Base-by-base conservation (phyloP, 2,797 vertebrate species). In the Lithobates pipiens region DNA sequence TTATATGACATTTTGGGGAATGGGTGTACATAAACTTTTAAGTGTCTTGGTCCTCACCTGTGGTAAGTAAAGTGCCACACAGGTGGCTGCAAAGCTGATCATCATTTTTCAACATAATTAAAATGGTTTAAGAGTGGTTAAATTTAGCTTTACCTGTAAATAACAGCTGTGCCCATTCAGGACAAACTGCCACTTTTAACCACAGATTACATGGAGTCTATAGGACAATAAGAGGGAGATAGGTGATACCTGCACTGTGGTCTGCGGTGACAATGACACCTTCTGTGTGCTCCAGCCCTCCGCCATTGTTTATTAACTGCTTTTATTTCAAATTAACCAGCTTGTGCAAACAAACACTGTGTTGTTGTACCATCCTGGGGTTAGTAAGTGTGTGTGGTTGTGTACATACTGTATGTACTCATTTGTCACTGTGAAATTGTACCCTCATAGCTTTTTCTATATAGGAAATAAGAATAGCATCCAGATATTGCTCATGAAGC, bases 141-240 rank as follows among this genome's bases (percentile, higher is more conserved):
- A 6, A 54, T 3, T 16, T 1, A 54, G 50, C 50, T 54, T 54
- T 54, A 54, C 50, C 2, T 25, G 61, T 65, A 65, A 65, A 65
- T 25, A 65, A 63, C 80, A 86, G 74, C 34, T 83, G 85, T 68
- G 77, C 11, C 44, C 36, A 39, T 82, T n/a, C 36, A 42, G 67
- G 61, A 72, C 75, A 77, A 86, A 86, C 85, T 78, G 85, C 77
- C 80, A 86, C 67, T 68, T 76, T 54, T 83, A 71, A 82, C 80
- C 75, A 69, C 79, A 86, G 34, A 65, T 36, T 36, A 77, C 36
- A 57, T 39, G 71, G 61, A 80, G 68, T 44, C 27, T 13, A 23
- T 13, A 74, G 44, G 70, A 74, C 50, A 85, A 80, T 74, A 69
- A 46, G 61, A 1, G 9, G 65, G 74, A 44, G 80, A 71, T 77